Evolutionary conservation across 2,113 vertebrate genomes (phyloP), one percentile per base, ranked within the genome.

Genomic region (Amia ocellicauda): DNA sequence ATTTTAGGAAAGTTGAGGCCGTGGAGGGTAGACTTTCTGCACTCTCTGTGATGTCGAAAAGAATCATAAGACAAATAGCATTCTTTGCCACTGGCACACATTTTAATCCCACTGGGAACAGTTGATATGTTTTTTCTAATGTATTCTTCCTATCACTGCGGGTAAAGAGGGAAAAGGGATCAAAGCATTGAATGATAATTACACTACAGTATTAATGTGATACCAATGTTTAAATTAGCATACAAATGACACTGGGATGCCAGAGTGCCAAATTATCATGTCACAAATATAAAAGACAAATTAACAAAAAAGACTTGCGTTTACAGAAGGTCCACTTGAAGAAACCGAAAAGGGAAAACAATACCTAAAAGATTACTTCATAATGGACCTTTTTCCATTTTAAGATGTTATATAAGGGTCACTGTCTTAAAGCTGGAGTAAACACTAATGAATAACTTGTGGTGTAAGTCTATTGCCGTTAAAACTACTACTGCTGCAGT

Each of bases 251-350:
- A 64, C 31, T 47, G 56, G 29, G 40, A 26, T 60, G 20, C 13
- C 19, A 43, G 36, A 60, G 42, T 36, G n/a, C 26, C 3, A 20
- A 29, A 58, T 16, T 27, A 24, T 42, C 16, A 41, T 26, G 43
- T 49, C 41, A 45, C 40, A 57, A 57, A 64, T 47, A 31, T 59
- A 40, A 66, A 47, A 47, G 27, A n/a, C 14, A 66, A 26, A 31
- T 56, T 47, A 64, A 23, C 27, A 26, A 42, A 50, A 50, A 24
- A 4, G n/a, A 65, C 13, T 47, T 16, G n/a, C n/a, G n/a, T 47
- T 23, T 40, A 26, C 27, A 51, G 54, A 50, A 29, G 19, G 26
- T 29, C 14, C 20, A 31, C 54, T 49, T 50, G 51, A 43, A 29
- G 7, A 26, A n/a, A n/a, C n/a, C n/a, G n/a, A n/a, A n/a, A n/a